These are phyloP conservation scores for Phoenicopterus ruber DNA, from an alignment of 2,113 vertebrate genomes.

Conservation along the genomic window DNA sequence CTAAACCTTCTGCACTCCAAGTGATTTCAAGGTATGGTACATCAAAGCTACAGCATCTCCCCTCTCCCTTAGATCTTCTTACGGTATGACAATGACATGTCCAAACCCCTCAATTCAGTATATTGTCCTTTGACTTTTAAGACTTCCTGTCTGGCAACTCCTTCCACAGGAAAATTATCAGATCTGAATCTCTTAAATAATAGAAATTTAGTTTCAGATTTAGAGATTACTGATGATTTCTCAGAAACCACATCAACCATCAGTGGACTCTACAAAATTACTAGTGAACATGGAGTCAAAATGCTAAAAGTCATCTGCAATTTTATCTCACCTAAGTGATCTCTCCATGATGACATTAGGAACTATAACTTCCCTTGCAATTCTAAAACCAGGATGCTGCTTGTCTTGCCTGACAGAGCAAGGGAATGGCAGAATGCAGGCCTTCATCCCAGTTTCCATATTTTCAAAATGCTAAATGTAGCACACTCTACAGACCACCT, in stretches of 20 bases:
- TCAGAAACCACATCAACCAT: neutral
- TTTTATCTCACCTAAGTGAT: neutral
- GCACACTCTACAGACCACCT: neutral
- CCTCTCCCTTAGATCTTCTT: neutral
- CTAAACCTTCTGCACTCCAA: neutral
- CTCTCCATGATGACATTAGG: neutral
- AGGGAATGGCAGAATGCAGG: neutral
- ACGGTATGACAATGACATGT: neutral
- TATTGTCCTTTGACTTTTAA: neutral
- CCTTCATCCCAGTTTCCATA: neutral
- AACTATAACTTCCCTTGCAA: neutral
- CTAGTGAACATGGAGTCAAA: neutral
- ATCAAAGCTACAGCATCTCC: constrained; percentile 22
- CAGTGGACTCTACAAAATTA: neutral
- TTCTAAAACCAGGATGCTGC: neutral
- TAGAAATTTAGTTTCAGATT: neutral
- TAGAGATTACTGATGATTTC: neutral
- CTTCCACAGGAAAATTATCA: neutral
- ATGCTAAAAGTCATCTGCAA: neutral
- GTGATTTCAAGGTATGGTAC: neutral
- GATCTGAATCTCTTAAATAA: neutral
- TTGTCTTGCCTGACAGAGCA: neutral
- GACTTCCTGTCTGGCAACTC: neutral
- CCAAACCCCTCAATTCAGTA: constrained; percentile 36
- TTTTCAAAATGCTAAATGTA: fast-evolving